phyloP scores from a whole-genome alignment of 2,113 vertebrate species.

The Chinchilla lanigera region DNA sequence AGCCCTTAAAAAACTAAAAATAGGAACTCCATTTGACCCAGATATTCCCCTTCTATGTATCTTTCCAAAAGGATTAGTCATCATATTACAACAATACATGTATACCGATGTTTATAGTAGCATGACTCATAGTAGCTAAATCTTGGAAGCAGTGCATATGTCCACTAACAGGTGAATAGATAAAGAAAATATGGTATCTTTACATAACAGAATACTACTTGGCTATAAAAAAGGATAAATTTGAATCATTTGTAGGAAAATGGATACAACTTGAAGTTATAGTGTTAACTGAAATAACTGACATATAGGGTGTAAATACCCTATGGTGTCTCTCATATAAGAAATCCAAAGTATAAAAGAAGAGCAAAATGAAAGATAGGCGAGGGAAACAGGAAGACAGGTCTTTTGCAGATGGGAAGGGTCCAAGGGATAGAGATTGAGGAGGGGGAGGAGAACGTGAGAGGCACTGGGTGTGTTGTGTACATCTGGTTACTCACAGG shows the following conservation, averaged over 20 bases:
- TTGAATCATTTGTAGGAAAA: neutral
- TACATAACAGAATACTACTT: neutral
- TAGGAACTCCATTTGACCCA: neutral
- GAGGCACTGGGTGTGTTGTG: neutral
- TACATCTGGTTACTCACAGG: neutral
- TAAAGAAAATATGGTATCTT: neutral
- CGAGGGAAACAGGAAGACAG: neutral
- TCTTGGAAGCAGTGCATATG: neutral
- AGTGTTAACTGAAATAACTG: neutral
- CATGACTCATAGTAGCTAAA: neutral
- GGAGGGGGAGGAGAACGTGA: neutral
- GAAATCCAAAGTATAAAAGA: neutral
- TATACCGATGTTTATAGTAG: neutral
- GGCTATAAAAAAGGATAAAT: neutral
- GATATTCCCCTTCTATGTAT: neutral
- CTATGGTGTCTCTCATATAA: neutral
- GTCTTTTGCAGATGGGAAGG: neutral
- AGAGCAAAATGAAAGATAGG: neutral
- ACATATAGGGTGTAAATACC: neutral
- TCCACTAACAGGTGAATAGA: neutral
- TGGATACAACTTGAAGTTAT: neutral
- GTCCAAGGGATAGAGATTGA: neutral
- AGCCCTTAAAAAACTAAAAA: neutral
- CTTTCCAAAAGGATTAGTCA: neutral
- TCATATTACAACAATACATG: neutral